Evolutionary conservation across 2,888 invertebrate species (phyloP), one percentile per base, ranked within the genome.

Genomic region (Synergus umbraculus): DNA sequence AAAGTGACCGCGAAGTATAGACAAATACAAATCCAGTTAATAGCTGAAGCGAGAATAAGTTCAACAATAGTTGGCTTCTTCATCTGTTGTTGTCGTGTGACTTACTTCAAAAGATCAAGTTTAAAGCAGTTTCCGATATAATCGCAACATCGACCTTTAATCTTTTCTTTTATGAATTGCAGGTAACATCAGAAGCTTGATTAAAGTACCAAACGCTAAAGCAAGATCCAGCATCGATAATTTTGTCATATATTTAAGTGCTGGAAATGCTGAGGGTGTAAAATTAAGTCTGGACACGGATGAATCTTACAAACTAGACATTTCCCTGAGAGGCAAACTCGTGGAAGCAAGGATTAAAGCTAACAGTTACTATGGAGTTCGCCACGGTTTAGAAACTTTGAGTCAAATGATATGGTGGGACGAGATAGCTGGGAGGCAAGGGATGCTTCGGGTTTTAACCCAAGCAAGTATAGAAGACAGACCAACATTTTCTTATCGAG

Each of bases 351-450:
- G 94, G 82, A 94, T 97, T 63, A 92, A 92, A 0, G 96, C 96
- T 0, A 94, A 94, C 65, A 95, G 95, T 0, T 97, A 95, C 91
- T 96, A 96, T 88, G 97, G 97, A 0, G 96, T 96, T 0, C 94
- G 97, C 0, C 96, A 97, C 88, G 97, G 94, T 0, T 93, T 97
- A 64, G 96, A 97, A 89, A 96, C 97, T 0, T 91, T 97, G 10
- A 95, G 95, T n/a, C 97, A 97, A 88, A 92, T 97, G 84, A 95
- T 96, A 73, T 97, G 97, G 97, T 94, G 95, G 92, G 96, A 97
- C 83, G 96, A 96, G 37, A 93, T 93, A 77, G 93, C 93, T 0
- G 94, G 94, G 7, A 89, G 87, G 76, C 93, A 93, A 29, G 94
- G 94, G 4, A 92, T 94, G 4, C 92, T 97, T 76, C 93, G 95